Conservation (phyloP, 2,888 invertebrate species). For the Drosophila neoperkinsi region DNA sequence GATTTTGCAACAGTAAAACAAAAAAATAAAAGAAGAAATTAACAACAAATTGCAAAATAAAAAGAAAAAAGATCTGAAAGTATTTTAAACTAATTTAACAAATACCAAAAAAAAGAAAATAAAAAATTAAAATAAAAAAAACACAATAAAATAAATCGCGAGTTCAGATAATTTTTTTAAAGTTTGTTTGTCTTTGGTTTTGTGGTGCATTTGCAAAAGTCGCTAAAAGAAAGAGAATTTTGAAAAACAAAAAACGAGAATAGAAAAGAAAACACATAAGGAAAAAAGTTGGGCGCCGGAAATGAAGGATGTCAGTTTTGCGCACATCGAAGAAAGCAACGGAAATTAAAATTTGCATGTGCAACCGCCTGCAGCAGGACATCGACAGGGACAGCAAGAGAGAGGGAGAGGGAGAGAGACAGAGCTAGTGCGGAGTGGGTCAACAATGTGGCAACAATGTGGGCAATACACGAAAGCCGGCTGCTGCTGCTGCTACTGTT, state of each 20-base stretch:
- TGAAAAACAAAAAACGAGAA: background rate
- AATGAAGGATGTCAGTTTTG: slow-evolving; percentile 78
- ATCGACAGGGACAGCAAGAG: slow-evolving; percentile 4
- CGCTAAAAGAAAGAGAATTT: slow-evolving; percentile 3
- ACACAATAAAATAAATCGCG: slow-evolving; percentile 7
- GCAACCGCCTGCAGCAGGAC: slow-evolving; percentile 32
- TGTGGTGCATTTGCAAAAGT: slow-evolving; percentile 4
- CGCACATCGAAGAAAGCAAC: slow-evolving; percentile 75
- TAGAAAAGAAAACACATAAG: slow-evolving; percentile 3
- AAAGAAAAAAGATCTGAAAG: background rate
- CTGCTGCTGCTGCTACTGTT: slow-evolving; percentile 19
- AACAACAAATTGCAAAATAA: background rate
- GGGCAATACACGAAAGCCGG: slow-evolving; percentile 34
- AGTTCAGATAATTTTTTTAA: slow-evolving; percentile 8
- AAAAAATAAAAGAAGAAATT: background rate
- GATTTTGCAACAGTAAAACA: background rate
- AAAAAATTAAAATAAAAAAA: background rate
- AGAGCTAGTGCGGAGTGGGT: slow-evolving; percentile 8
- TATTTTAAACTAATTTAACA: background rate
- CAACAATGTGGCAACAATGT: slow-evolving; percentile 42
- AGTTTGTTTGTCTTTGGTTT: slow-evolving; percentile 34
- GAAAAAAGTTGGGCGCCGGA: slow-evolving; percentile 57
- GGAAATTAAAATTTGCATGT: slow-evolving; percentile 83
- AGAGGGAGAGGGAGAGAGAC: too few species aligned
- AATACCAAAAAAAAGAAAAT: background rate